Evolutionary conservation across 2,797 vertebrate genomes (phyloP).

Genomic region (Ciconia nigra): DNA sequence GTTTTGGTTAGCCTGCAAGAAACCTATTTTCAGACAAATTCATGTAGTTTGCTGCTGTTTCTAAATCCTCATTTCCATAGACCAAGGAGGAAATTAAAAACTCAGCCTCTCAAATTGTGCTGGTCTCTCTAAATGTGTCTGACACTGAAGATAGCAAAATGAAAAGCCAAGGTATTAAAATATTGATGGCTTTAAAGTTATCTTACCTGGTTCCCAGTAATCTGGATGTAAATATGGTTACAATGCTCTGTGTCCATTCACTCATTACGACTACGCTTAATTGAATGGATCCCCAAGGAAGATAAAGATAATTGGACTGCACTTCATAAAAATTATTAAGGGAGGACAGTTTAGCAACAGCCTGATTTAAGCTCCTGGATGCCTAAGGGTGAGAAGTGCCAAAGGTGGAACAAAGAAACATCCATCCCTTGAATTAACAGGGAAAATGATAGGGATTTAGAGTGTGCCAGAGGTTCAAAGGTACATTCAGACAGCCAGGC

Average conservation of each 20-base stretch:
- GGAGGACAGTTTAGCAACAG: conserved; percentile 13
- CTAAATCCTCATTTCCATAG: not conserved
- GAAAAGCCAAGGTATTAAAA: conserved; percentile 49
- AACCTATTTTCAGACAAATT: not conserved
- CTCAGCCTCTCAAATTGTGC: not conserved
- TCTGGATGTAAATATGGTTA: conserved; percentile 60
- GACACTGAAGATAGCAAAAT: conserved; percentile 37
- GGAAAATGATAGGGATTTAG: not conserved
- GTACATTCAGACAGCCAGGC: not conserved
- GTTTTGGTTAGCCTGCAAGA: not conserved
- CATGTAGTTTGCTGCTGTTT: not conserved
- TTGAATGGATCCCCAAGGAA: conserved; percentile 66
- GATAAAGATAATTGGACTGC: conserved; percentile 70
- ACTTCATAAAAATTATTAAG: conserved; percentile 68
- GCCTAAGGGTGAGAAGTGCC: conserved; percentile 23
- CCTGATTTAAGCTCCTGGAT: conserved; percentile 19
- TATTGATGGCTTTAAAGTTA: conserved; percentile 59
- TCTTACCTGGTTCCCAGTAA: conserved; percentile 61
- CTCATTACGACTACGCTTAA: conserved; percentile 51
- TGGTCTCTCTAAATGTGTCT: conserved; percentile 12
- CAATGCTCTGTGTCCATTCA: conserved; percentile 54
- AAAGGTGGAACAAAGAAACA: conserved; percentile 16
- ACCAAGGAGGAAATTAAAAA: conserved; percentile 46
- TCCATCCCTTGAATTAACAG: not conserved
- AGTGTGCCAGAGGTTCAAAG: not conserved